These are phyloP conservation scores for Drosophila athabasca DNA, from an alignment of 1,140 invertebrate species.

Conservation along the genomic window DNA sequence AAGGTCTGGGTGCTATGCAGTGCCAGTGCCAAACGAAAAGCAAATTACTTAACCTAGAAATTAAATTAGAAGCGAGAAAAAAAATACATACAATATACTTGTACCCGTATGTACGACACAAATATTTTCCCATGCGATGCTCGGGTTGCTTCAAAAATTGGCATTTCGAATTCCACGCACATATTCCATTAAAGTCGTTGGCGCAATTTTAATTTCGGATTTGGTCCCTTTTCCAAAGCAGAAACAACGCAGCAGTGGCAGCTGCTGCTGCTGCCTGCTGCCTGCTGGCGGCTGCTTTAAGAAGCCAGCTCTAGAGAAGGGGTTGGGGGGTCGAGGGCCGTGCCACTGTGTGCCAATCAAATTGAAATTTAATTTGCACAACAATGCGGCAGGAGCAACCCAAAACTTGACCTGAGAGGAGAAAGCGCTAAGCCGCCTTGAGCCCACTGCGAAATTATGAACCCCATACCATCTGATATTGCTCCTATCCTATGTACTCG, in stretches of 20 bases:
- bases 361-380: slow-evolving; percentile 78
- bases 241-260: slow-evolving; percentile 7
- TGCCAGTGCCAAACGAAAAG: slow-evolving; percentile 15
- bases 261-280: slow-evolving; percentile 13
- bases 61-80: slow-evolving; percentile 56
- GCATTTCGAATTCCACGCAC: slow-evolving; percentile 63
- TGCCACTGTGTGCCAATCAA: slow-evolving; percentile 54
- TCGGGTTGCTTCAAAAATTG: slow-evolving; percentile 14
- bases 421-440: slow-evolving; percentile 46
- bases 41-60: slow-evolving; percentile 22
- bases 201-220: slow-evolving; percentile 70
- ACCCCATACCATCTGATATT: slow-evolving; percentile 32
- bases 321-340: slow-evolving; percentile 30
- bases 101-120: slow-evolving; percentile 11
- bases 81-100: slow-evolving; percentile 8
- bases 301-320: slow-evolving; percentile 1
- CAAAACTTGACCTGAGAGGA: slow-evolving; percentile 27
- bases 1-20: slow-evolving; percentile 41
- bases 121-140: slow-evolving; percentile 12
- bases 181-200: slow-evolving; percentile 74
- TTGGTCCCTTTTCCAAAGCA: slow-evolving; percentile 44
- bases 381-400: slow-evolving; percentile 42
- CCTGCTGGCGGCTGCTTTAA: slow-evolving; percentile 21
- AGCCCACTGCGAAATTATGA: slow-evolving; percentile 56
- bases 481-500: slow-evolving; percentile 16